phyloP scores from a whole-genome alignment of 2,797 vertebrate genomes.

The Masticophis lateralis region DNA sequence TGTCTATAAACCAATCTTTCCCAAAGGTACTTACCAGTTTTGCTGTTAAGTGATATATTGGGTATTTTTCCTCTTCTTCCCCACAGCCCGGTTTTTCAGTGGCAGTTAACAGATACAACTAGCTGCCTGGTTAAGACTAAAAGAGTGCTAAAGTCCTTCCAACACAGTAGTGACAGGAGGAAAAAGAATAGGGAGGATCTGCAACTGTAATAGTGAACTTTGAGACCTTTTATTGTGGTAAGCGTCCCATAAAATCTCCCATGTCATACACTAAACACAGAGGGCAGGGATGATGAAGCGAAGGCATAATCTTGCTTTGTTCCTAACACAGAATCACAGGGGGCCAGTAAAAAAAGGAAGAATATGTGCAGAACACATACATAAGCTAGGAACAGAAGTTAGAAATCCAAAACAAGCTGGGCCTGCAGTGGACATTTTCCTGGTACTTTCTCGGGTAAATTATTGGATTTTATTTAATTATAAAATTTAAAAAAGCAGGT shows the following conservation, averaged over 20 bases:
- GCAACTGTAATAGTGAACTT: constrained; percentile 57
- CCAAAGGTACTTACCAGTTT: constrained; percentile 49
- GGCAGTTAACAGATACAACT: constrained; percentile 24
- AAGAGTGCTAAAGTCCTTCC: constrained; percentile 56
- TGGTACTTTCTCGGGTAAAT: background rate
- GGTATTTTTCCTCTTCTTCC: background rate
- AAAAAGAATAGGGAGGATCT: constrained; percentile 38
- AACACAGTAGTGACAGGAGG: constrained; percentile 37
- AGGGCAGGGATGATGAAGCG: constrained; percentile 27
- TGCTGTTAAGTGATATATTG: background rate
- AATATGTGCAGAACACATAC: background rate
- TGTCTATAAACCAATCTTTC: background rate
- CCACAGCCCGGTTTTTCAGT: constrained; percentile 1
- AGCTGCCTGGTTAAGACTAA: constrained; percentile 38
- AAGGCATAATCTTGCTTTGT: constrained; percentile 20
- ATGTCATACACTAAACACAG: constrained; percentile 33
- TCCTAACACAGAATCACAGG: constrained; percentile 34
- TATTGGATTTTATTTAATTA: background rate
- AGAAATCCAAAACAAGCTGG: background rate
- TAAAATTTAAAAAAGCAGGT: background rate
- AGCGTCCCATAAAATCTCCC: background rate
- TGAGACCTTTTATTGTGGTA: constrained; percentile 56
- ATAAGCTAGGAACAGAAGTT: background rate
- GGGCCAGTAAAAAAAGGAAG: constrained; percentile 16
- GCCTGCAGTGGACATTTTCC: background rate